phyloP scores from a whole-genome alignment of 2,797 vertebrate species.

The Sus cebifrons region DNA sequence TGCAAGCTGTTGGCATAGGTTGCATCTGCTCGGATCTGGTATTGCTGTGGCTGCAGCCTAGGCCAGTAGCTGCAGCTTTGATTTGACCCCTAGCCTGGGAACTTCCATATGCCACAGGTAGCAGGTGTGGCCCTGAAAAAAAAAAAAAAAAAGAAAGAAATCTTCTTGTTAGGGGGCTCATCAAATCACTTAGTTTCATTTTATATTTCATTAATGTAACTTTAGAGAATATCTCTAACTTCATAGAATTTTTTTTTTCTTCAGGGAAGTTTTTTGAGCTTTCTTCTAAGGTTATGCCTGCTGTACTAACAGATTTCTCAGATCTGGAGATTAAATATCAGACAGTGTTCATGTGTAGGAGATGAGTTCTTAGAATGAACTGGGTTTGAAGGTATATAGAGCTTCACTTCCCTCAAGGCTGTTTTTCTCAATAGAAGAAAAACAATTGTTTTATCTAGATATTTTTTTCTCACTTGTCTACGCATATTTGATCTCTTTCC shows the following conservation, averaged over 20 bases:
- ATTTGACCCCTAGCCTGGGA: too few species aligned
- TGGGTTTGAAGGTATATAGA: conserved; percentile 54
- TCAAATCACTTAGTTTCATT: conserved; percentile 50
- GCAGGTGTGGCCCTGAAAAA: too few species aligned
- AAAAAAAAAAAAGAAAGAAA: not conserved
- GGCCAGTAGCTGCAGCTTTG: too few species aligned
- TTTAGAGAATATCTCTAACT: conserved; percentile 48
- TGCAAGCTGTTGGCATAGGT: too few species aligned
- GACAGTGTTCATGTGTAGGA: conserved; percentile 71
- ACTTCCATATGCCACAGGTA: too few species aligned
- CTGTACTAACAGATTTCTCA: conserved; percentile 49
- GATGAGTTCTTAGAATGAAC: conserved; percentile 81
- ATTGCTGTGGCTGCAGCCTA: too few species aligned
- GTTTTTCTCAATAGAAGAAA: conserved; percentile 72
- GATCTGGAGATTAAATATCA: conserved; percentile 79
- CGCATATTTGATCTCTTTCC: conserved; percentile 34
- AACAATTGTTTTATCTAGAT: conserved; percentile 23
- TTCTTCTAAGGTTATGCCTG: conserved; percentile 66
- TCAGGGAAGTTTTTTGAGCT: conserved; percentile 20
- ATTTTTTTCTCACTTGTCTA: conserved; percentile 60
- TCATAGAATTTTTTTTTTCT: not conserved
- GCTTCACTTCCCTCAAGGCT: conserved; percentile 67
- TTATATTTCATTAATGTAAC: conserved; percentile 15
- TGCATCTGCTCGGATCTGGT: too few species aligned
- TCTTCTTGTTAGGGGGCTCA: conserved; percentile 33